Conservation (phyloP, 1,140 invertebrate genomes). For the Episyrphus balteatus region DNA sequence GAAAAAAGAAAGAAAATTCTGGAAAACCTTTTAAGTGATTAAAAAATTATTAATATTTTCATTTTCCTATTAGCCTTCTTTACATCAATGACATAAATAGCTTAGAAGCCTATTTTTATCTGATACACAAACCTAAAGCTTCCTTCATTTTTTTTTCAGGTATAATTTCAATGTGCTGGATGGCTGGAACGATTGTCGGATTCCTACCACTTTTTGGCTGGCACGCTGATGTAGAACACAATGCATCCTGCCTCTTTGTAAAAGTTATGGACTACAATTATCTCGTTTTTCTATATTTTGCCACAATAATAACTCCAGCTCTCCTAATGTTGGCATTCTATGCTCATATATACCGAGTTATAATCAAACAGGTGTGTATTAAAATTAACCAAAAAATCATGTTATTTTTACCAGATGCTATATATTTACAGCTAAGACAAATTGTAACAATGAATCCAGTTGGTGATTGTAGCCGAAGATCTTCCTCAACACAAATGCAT, state of each 20-base stretch:
- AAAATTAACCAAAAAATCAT: background rate
- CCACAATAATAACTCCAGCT: slow-evolving; percentile 77
- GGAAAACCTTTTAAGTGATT: too few relatives aligned
- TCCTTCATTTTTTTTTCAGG: slow-evolving; percentile 44
- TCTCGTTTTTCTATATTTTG: slow-evolving; percentile 77
- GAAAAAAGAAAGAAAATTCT: too few relatives aligned
- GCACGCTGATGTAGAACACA: slow-evolving; percentile 48
- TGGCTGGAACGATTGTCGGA: slow-evolving; percentile 65
- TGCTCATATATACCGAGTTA: slow-evolving; percentile 75
- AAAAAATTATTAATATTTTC: too few relatives aligned
- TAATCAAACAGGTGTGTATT: slow-evolving; percentile 67
- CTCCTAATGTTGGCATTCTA: slow-evolving; percentile 74
- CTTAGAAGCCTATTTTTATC: too few relatives aligned
- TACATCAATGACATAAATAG: too few relatives aligned
- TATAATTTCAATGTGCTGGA: slow-evolving; percentile 77
- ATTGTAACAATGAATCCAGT: slow-evolving; percentile 35
- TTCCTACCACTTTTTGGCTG: slow-evolving; percentile 79
- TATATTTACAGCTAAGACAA: slow-evolving; percentile 29
- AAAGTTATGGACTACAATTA: slow-evolving; percentile 81
- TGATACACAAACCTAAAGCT: background rate
- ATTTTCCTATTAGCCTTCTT: too few relatives aligned
- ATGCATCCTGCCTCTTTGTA: slow-evolving; percentile 62
- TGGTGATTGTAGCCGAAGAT: slow-evolving; percentile 28
- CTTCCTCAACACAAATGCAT: slow-evolving; percentile 27
- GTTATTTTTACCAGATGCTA: background rate